A percentile compares a stretch with the other conserved stretches of the same genome.
Evolutionary conservation across 2,888 invertebrate species (phyloP).

Genomic region (Leptopterna dolabrata): DNA sequence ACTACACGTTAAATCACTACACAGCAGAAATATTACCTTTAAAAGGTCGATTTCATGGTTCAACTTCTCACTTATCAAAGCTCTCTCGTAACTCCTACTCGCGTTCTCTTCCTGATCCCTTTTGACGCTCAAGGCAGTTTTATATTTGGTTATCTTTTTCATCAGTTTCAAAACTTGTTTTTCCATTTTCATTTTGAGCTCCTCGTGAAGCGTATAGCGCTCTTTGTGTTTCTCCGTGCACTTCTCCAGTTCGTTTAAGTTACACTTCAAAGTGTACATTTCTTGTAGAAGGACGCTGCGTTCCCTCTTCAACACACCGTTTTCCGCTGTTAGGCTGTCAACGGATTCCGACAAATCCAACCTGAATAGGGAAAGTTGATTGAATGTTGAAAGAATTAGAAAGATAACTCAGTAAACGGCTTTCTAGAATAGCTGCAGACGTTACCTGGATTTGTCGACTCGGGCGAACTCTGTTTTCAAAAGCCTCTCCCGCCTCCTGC

Average conservation of each 20-base stretch:
- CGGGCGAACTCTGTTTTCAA: background rate
- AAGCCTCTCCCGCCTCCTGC: background rate
- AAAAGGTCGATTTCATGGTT: conserved; percentile 41
- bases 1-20: too few relatives aligned
- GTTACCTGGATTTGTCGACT: background rate
- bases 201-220: background rate
- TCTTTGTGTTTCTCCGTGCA: conserved; percentile 11
- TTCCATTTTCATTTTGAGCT: conserved; percentile 51
- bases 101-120: conserved; percentile 14
- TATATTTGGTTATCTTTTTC: conserved; percentile 38
- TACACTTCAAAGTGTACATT: conserved; percentile 17
- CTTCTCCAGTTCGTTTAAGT: background rate
- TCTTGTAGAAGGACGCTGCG: conserved; percentile 11
- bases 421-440: too few relatives aligned
- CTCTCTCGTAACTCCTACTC: background rate
- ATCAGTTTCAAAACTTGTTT: conserved; percentile 39
- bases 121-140: background rate
- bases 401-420: too few relatives aligned
- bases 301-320: conserved; percentile 9
- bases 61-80: conserved; percentile 23
- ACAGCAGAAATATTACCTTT: too few relatives aligned
- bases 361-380: too few relatives aligned
- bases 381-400: too few relatives aligned
- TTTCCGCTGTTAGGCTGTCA: background rate
- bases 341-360: background rate